A percentile compares a stretch with the other conserved stretches of the same genome.
Evolutionary conservation across 2,113 vertebrate species (phyloP).

Genomic region (Propithecus coquereli): DNA sequence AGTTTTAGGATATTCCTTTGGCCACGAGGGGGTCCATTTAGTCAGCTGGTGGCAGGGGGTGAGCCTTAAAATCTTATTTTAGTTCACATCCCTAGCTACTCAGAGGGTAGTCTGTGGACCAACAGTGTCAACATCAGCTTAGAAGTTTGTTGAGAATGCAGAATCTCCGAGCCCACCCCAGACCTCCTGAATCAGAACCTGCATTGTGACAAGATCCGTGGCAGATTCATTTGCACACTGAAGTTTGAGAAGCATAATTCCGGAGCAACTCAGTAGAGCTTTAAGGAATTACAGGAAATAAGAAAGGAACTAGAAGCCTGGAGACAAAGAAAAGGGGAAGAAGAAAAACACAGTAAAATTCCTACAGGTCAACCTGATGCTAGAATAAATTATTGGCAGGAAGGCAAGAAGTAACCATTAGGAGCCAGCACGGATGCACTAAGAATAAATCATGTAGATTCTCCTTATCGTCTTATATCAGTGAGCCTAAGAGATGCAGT

Average conservation of each 20-base stretch:
- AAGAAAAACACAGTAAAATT: neutral
- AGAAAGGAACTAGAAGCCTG: neutral
- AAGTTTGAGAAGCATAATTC: neutral
- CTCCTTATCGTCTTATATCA: neutral
- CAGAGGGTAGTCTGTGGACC: neutral
- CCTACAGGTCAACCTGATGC: neutral
- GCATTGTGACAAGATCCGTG: neutral
- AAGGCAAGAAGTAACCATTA: neutral
- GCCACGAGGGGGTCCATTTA: no score
- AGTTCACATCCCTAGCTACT: neutral
- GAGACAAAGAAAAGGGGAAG: neutral
- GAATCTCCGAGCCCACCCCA: neutral
- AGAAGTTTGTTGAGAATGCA: neutral
- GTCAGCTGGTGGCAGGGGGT: no score
- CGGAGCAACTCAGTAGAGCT: neutral
- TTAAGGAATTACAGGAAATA: neutral
- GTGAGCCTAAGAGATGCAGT: neutral
- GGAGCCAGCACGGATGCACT: neutral
- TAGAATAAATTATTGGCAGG: neutral
- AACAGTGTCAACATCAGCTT: neutral
- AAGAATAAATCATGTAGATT: neutral
- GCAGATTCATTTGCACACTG: neutral
- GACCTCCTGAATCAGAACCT: neutral
- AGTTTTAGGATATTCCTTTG: no score
- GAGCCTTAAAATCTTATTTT: no score